A percentile compares a stretch with the other conserved stretches of the same genome.
Evolutionary conservation across 2,888 invertebrate genomes (phyloP).

Genomic region (Archaeoteleia sp.): DNA sequence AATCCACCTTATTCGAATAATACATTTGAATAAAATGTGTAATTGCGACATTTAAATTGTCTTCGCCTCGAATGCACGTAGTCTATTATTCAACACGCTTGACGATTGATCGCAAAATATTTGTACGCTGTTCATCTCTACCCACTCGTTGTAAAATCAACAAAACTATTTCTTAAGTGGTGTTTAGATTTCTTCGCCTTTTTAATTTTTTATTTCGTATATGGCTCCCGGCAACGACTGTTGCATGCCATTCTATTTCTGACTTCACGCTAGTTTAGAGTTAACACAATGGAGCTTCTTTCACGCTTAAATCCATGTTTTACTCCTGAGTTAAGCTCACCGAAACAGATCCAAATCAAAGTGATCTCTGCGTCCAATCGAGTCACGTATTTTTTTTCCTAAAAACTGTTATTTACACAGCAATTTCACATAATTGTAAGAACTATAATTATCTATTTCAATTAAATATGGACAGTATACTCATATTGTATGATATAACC

Average conservation of each 20-base stretch:
- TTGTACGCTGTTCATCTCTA: conserved; percentile 12
- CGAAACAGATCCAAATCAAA: conserved; percentile 29
- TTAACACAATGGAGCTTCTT: conserved; percentile 33
- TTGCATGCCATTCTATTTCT: conserved; percentile 35
- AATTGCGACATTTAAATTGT: too few relatives aligned
- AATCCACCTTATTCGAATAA: too few relatives aligned
- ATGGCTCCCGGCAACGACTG: conserved; percentile 29
- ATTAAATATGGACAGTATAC: too few relatives aligned
- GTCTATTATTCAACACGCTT: conserved; percentile 1
- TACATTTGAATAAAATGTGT: too few relatives aligned
- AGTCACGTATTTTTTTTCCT: conserved; percentile 18
- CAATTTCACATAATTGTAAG: too few relatives aligned
- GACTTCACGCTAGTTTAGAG: conserved; percentile 34
- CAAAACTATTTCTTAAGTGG: conserved; percentile 14
- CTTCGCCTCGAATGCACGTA: too few relatives aligned
- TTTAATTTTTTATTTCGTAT: conserved; percentile 15
- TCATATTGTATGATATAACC: too few relatives aligned
- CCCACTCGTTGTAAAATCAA: conserved; percentile 14
- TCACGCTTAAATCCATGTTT: conserved; percentile 37
- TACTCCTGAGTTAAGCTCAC: conserved; percentile 18
- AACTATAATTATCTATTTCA: too few relatives aligned
- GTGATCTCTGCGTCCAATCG: conserved; percentile 20
- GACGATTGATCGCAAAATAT: conserved; percentile 27
- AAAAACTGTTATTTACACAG: conserved; percentile 18
- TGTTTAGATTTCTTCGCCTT: conserved; percentile 21